These are phyloP conservation scores for Gavia stellata DNA, from an alignment of 2,113 vertebrate species.

Conservation along the genomic window DNA sequence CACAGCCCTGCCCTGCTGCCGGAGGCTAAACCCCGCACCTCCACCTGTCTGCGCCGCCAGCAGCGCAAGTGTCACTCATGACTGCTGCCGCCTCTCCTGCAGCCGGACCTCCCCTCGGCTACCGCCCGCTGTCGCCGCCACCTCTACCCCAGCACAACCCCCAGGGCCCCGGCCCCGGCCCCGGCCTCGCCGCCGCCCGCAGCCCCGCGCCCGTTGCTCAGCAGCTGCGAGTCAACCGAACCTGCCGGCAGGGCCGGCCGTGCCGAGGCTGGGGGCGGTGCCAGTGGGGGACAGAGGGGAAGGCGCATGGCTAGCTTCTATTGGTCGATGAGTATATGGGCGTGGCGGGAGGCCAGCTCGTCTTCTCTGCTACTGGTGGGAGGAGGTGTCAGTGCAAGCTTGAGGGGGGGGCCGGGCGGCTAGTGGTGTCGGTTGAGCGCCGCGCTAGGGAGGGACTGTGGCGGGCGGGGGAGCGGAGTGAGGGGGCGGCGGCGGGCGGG, in stretches of 20 bases:
- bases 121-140: background rate
- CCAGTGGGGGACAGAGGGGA: background rate
- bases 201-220: constrained; percentile 27
- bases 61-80: background rate
- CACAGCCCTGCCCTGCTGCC: background rate
- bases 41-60: background rate
- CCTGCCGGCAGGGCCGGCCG: background rate
- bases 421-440: background rate
- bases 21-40: too few species aligned
- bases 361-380: background rate
- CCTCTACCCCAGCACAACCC: background rate
- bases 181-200: fast-evolving
- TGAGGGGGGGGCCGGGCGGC: background rate
- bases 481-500: constrained; percentile 4
- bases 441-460: background rate
- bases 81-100: background rate
- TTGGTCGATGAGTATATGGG: fast-evolving
- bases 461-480: background rate
- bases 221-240: constrained; percentile 45
- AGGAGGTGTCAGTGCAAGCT: background rate
- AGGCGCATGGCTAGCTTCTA: fast-evolving
- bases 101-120: background rate
- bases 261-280: background rate
- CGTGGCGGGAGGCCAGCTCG: fast-evolving
- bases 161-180: fast-evolving